These are phyloP conservation scores for Tenebrosternarchus preto DNA, from an alignment of 2,113 vertebrate genomes.

Conservation along the genomic window DNA sequence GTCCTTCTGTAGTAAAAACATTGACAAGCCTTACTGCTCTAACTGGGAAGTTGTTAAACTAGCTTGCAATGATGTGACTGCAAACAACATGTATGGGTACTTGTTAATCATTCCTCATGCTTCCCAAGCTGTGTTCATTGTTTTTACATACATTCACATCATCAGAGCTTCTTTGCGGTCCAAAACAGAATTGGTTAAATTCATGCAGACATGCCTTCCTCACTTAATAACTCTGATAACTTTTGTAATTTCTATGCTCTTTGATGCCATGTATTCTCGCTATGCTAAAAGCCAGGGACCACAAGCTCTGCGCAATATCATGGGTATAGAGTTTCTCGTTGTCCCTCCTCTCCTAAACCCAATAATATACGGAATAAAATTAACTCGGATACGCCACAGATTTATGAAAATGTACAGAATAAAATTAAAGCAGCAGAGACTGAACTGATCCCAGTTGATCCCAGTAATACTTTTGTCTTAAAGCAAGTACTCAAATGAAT, in stretches of 20 bases:
- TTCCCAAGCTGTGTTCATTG: slow-evolving; percentile 27
- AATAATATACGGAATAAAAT: slow-evolving; percentile 43
- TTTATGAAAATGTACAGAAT: neutral
- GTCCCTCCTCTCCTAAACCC: slow-evolving; percentile 45
- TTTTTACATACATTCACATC: slow-evolving; percentile 43
- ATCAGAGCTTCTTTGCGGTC: slow-evolving; percentile 1
- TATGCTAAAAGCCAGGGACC: neutral
- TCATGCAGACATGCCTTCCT: slow-evolving; percentile 47
- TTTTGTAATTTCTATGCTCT: slow-evolving; percentile 58
- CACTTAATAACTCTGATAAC: slow-evolving; percentile 40
- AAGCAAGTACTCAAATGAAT: neutral
- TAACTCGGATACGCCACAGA: neutral
- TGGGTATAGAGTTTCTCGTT: slow-evolving; percentile 58
- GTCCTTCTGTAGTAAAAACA: slow-evolving; percentile 63
- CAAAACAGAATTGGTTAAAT: slow-evolving; percentile 1
- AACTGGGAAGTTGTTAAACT: slow-evolving; percentile 68
- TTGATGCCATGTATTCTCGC: slow-evolving; percentile 52
- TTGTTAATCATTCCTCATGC: neutral
- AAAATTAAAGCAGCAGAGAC: neutral
- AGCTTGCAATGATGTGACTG: slow-evolving; percentile 45
- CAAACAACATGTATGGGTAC: neutral
- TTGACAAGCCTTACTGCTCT: slow-evolving; percentile 66
- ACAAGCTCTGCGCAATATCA: slow-evolving; percentile 26
- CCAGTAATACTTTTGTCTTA: neutral
- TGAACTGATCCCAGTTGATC: neutral